Evolutionary conservation across 1,140 invertebrate species (phyloP).

Genomic region (Drosophila repletoides): DNA sequence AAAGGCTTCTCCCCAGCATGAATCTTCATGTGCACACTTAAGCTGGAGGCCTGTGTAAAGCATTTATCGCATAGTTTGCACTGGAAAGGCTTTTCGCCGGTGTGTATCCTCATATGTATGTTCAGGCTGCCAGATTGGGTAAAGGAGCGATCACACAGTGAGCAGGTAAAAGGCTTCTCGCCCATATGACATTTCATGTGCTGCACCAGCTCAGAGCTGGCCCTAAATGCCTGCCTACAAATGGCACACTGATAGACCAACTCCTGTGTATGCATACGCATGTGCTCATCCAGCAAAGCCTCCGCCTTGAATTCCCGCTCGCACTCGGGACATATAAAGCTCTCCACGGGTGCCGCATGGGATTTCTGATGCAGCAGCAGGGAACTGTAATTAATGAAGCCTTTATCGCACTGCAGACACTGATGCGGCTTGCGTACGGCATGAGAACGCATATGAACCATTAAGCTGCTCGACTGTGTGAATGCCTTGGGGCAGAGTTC

Average conservation of each 20-base stretch:
- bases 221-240: conserved; percentile 85
- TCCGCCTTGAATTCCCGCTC: conserved; percentile 79
- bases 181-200: conserved; percentile 86
- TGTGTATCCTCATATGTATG: conserved; percentile 91
- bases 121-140: conserved; percentile 87
- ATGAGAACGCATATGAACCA: conserved; percentile 88
- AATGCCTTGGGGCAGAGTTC: conserved; percentile 85
- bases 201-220: conserved; percentile 85
- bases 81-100: conserved; percentile 83
- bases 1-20: conserved; percentile 83
- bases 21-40: conserved; percentile 86
- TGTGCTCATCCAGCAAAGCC: conserved; percentile 74
- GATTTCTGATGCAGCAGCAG: conserved; percentile 74
- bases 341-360: conserved; percentile 62
- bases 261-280: conserved; percentile 74
- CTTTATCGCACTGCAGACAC: conserved; percentile 85
- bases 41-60: conserved; percentile 85
- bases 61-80: conserved; percentile 86
- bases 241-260: conserved; percentile 84
- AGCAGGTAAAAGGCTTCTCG: conserved; percentile 85
- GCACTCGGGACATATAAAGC: conserved; percentile 71
- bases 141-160: conserved; percentile 87
- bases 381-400: conserved; percentile 80
- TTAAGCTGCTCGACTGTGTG: conserved; percentile 87
- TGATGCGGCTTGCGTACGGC: conserved; percentile 87